These are phyloP conservation scores for Byasa hedistus DNA, from an alignment of 2,888 invertebrate species.

Conservation along the genomic window DNA sequence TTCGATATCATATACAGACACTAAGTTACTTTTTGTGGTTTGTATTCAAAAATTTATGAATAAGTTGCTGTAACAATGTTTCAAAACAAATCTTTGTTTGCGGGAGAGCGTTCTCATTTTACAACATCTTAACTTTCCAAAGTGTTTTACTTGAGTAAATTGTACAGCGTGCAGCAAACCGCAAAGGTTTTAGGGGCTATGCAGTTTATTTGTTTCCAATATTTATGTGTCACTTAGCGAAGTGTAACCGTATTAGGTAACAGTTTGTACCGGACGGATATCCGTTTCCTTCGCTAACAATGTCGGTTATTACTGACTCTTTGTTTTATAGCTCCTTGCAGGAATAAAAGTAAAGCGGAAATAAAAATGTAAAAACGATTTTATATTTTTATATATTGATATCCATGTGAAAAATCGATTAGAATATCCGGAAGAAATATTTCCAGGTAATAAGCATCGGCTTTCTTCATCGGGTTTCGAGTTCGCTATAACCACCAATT, in stretches of 20 bases:
- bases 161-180: slow-evolving; percentile 27
- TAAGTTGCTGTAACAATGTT: not conserved
- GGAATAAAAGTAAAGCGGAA: not conserved
- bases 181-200: slow-evolving; percentile 26
- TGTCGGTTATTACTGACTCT: slow-evolving; percentile 15
- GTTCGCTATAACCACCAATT: too few relatives aligned
- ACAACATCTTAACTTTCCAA: slow-evolving; percentile 13
- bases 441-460: too few relatives aligned
- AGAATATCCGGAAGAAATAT: too few relatives aligned
- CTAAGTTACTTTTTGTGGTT: too few relatives aligned
- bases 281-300: slow-evolving; percentile 18
- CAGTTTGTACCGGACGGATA: slow-evolving; percentile 12
- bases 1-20: too few relatives aligned
- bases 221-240: slow-evolving; percentile 30
- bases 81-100: not conserved
- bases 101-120: slow-evolving; percentile 7
- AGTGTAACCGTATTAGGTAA: slow-evolving; percentile 25
- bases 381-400: too few relatives aligned
- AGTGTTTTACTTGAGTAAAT: slow-evolving; percentile 13
- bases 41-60: not conserved
- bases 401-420: too few relatives aligned
- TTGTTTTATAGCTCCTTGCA: slow-evolving; percentile 1
- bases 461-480: too few relatives aligned
- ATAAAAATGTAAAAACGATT: not conserved
- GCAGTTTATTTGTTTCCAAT: slow-evolving; percentile 30